phyloP scores from a whole-genome alignment of 2,888 invertebrate species.

The Brachyopa scutellaris region DNA sequence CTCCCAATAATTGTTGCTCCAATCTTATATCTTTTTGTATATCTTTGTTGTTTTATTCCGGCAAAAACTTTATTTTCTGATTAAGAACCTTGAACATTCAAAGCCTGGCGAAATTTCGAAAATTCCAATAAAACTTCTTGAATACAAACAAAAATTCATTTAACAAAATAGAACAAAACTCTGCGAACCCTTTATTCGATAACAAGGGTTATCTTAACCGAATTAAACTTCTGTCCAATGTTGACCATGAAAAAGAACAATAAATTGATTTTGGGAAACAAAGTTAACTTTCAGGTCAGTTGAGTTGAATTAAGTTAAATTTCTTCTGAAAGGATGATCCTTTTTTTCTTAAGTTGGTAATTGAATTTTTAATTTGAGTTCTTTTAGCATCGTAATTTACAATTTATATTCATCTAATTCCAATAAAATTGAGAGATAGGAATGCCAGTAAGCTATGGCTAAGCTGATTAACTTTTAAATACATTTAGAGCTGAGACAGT shows the following conservation, averaged over 20 bases:
- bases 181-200: constrained; percentile 11
- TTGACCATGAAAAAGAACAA: constrained; percentile 8
- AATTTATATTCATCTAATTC: constrained; percentile 11
- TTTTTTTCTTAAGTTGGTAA: neutral
- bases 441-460: neutral
- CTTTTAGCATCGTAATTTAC: neutral
- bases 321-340: constrained; percentile 6
- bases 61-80: too few relatives aligned
- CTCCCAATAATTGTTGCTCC: too few relatives aligned
- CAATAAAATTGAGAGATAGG: neutral
- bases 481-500: too few relatives aligned
- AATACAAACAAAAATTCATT: neutral
- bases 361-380: constrained; percentile 12
- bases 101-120: too few relatives aligned
- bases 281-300: neutral
- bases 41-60: too few relatives aligned
- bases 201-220: constrained; percentile 34
- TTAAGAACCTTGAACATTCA: too few relatives aligned
- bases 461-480: constrained; percentile 16
- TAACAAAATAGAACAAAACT: constrained; percentile 8
- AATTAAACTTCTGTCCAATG: constrained; percentile 18
- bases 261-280: neutral
- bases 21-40: too few relatives aligned
- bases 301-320: constrained; percentile 17
- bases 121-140: neutral